phyloP scores from a whole-genome alignment of 2,888 invertebrate genomes.

The Cyaniris semiargus region DNA sequence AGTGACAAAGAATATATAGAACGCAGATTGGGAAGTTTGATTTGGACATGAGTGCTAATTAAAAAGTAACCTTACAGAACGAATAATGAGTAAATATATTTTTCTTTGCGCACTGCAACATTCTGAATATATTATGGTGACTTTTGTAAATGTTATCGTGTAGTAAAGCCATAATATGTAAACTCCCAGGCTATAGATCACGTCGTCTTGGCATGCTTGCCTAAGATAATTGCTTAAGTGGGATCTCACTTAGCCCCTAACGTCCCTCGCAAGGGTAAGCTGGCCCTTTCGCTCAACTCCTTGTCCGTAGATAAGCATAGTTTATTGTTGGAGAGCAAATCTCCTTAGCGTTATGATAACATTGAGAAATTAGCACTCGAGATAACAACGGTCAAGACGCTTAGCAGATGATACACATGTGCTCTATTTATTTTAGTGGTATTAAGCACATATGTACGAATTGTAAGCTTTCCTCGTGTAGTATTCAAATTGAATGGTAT shows the following conservation, averaged over 20 bases:
- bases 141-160: not conserved
- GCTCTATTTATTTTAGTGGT: not conserved
- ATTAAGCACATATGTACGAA: not conserved
- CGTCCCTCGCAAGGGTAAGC: constrained; percentile 43
- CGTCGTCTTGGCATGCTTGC: constrained; percentile 42
- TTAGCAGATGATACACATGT: constrained; percentile 9
- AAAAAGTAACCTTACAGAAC: not conserved
- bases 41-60: not conserved
- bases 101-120: not conserved
- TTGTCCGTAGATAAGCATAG: constrained; percentile 47
- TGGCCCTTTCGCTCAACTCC: constrained; percentile 48
- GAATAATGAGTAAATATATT: not conserved
- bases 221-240: constrained; percentile 50
- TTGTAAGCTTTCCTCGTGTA: not conserved
- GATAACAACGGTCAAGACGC: constrained; percentile 31
- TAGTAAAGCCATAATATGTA: not conserved
- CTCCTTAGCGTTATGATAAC: constrained; percentile 46
- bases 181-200: constrained; percentile 40
- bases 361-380: constrained; percentile 41
- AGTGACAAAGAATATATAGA: not conserved
- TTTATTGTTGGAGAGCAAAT: constrained; percentile 47
- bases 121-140: not conserved
- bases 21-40: not conserved
- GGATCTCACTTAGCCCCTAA: constrained; percentile 47
- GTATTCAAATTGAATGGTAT: too few relatives aligned